phyloP scores from a whole-genome alignment of 2,888 invertebrate genomes.

The Esperia sulphurella region DNA sequence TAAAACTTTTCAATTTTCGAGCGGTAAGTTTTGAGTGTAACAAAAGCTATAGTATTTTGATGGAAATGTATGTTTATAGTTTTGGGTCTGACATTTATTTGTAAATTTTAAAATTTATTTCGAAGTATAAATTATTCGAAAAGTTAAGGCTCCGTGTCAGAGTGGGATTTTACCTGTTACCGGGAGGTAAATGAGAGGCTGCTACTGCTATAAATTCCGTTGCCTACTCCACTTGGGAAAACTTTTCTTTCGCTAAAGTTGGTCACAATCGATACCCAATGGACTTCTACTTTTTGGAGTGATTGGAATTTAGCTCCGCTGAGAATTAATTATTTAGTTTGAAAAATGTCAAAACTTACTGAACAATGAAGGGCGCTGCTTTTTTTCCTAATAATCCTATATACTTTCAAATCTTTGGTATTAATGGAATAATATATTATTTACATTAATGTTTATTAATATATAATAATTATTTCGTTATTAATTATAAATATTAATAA shows the following conservation, averaged over 20 bases:
- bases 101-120: not conserved
- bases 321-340: constrained; percentile 10
- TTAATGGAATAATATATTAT: too few relatives aligned
- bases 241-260: constrained; percentile 41
- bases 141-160: not conserved
- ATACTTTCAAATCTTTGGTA: not conserved
- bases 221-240: constrained; percentile 24
- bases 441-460: too few relatives aligned
- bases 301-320: constrained; percentile 19
- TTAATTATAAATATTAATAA: too few relatives aligned
- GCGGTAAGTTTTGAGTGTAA: constrained; percentile 37
- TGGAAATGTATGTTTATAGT: not conserved
- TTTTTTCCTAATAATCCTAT: not conserved
- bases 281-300: constrained; percentile 25
- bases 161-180: constrained; percentile 25
- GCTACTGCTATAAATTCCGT: constrained; percentile 21
- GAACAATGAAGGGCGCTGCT: constrained; percentile 4
- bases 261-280: constrained; percentile 31
- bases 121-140: too few relatives aligned
- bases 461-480: too few relatives aligned
- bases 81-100: constrained; percentile 1
- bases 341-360: constrained; percentile 5
- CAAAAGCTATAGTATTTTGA: not conserved
- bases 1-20: constrained; percentile 37
- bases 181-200: constrained; percentile 30